A percentile compares a stretch with the other conserved stretches of the same genome.
Evolutionary conservation across 2,888 invertebrate species (phyloP).

Genomic region (Lasioglossum figueresi): DNA sequence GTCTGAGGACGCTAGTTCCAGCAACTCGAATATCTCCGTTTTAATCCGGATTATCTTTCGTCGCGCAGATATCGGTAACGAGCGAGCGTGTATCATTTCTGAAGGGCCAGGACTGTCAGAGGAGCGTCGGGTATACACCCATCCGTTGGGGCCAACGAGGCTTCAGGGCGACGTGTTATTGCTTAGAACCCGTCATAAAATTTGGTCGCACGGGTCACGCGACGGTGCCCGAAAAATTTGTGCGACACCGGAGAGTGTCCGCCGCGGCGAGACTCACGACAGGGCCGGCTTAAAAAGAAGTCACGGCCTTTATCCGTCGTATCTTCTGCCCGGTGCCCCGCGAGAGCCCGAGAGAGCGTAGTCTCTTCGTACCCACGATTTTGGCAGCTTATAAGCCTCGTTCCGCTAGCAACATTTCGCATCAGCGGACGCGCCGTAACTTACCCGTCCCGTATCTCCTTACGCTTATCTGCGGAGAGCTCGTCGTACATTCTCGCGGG

Average conservation of each 20-base stretch:
- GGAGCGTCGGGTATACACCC: not conserved
- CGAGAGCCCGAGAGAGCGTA: not conserved
- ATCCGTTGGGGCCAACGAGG: not conserved
- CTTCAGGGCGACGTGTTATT: conserved; percentile 8
- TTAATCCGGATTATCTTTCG: conserved; percentile 15
- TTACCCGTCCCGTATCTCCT: conserved; percentile 73
- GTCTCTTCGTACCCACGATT: conserved; percentile 48
- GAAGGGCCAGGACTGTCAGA: not conserved
- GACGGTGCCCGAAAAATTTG: conserved; percentile 14
- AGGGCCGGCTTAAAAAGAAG: conserved; percentile 41
- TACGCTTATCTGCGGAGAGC: conserved; percentile 71
- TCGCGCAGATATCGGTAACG: not conserved
- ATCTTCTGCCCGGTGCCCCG: conserved; percentile 29
- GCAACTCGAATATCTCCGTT: not conserved
- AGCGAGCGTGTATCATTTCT: not conserved
- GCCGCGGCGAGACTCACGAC: not conserved
- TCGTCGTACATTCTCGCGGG: conserved; percentile 73
- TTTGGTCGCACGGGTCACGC: conserved; percentile 28
- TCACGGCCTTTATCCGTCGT: conserved; percentile 54
- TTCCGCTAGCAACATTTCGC: conserved; percentile 64
- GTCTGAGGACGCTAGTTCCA: not conserved
- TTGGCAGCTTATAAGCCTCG: conserved; percentile 72
- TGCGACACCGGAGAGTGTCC: conserved; percentile 14
- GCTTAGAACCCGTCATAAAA: conserved; percentile 24
- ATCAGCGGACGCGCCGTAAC: conserved; percentile 70